These are phyloP conservation scores for Cephalopholis sonnerati DNA, from an alignment of 2,113 vertebrate genomes.

Conservation along the genomic window DNA sequence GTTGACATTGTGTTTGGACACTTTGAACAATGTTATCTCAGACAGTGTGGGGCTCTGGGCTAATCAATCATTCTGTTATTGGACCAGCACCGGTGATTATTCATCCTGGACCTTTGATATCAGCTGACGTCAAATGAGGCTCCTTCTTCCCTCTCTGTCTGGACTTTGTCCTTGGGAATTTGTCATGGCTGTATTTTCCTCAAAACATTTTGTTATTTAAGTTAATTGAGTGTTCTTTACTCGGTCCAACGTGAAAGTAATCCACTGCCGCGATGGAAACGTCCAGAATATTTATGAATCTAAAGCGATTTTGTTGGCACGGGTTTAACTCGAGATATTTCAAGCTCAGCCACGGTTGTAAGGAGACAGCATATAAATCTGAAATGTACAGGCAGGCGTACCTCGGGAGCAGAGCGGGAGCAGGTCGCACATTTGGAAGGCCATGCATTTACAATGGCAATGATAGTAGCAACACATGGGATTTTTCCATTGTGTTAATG, in stretches of 20 bases:
- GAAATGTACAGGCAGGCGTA: conserved; percentile 25
- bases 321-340: conserved; percentile 50
- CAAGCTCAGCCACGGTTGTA: conserved; percentile 51
- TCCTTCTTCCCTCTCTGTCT: conserved; percentile 35
- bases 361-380: conserved; percentile 60
- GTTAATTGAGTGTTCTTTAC: conserved; percentile 35
- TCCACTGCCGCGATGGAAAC: conserved; percentile 10
- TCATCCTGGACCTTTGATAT: conserved; percentile 79
- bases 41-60: conserved; percentile 68
- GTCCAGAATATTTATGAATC: conserved; percentile 65
- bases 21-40: conserved; percentile 85
- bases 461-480: conserved; percentile 24
- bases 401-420: conserved; percentile 24
- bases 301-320: conserved; percentile 64
- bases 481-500: conserved; percentile 51
- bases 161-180: conserved; percentile 52
- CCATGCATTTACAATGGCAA: conserved; percentile 50
- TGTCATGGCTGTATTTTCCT: conserved; percentile 42
- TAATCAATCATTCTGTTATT: conserved; percentile 84
- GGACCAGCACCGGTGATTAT: conserved; percentile 72
- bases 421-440: conserved; percentile 31
- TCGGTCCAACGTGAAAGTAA: conserved; percentile 32
- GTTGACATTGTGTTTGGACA: conserved; percentile 78
- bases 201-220: conserved; percentile 42
- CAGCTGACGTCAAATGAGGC: conserved; percentile 50